These are phyloP conservation scores for Cercopithecus diana DNA, from an alignment of 2,797 vertebrate genomes.

Conservation along the genomic window DNA sequence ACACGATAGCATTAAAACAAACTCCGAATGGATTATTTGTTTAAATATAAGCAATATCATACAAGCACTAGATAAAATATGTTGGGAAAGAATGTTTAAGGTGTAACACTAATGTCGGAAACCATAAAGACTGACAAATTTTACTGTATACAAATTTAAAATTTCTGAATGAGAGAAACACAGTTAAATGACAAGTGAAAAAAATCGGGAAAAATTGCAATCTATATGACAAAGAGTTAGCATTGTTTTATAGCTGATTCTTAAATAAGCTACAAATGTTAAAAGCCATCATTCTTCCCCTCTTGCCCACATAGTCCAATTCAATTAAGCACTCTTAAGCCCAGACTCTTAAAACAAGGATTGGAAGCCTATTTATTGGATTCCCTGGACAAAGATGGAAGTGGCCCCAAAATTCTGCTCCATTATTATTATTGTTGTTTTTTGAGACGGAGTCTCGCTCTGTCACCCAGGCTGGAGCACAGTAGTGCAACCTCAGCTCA, in stretches of 20 bases:
- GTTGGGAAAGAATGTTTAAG: not conserved
- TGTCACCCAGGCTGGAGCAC: not conserved
- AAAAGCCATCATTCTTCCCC: not conserved
- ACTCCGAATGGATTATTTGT: not conserved
- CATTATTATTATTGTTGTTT: not conserved
- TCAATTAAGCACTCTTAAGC: not conserved
- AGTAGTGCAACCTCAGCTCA: too few species aligned
- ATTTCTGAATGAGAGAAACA: not conserved
- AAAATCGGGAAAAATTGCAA: not conserved
- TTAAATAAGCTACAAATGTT: not conserved
- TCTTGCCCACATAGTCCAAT: not conserved
- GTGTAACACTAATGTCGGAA: not conserved
- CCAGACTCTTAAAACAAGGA: not conserved
- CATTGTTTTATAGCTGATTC: not conserved
- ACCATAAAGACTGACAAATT: not conserved
- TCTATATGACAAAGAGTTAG: not conserved
- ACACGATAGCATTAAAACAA: not conserved
- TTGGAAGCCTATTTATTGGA: not conserved
- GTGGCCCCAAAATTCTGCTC: not conserved
- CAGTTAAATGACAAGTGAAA: not conserved
- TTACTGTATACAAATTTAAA: not conserved
- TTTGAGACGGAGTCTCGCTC: not conserved
- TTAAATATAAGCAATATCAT: slow-evolving; percentile 16
- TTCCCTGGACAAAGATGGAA: not conserved
- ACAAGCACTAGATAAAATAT: not conserved